Conservation (phyloP, 2,113 vertebrate genomes). For the Rhynchomys soricoides region DNA sequence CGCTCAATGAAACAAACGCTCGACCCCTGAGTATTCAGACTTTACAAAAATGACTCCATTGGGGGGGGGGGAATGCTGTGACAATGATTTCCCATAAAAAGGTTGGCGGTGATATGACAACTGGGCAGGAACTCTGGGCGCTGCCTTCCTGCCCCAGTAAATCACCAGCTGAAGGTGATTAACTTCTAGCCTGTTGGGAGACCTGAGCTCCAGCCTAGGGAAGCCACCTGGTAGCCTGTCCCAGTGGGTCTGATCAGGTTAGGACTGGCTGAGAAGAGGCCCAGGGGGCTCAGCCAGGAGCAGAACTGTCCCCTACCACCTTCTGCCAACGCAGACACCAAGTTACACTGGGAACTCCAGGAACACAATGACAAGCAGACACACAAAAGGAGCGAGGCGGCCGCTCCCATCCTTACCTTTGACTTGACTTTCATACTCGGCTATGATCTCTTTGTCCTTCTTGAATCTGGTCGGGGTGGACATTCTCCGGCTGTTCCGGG, state of each 20-base stretch:
- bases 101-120: not conserved
- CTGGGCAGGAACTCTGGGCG: not conserved
- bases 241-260: not conserved
- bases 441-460: conserved; percentile 99
- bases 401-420: conserved; percentile 92
- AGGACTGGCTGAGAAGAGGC: not conserved
- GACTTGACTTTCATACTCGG: conserved; percentile 97
- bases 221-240: not conserved
- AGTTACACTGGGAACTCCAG: conserved; percentile 67
- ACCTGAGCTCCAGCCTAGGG: not conserved
- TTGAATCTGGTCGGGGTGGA: conserved; percentile 95
- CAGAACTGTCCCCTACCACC: not conserved
- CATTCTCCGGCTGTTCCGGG: conserved; percentile 88
- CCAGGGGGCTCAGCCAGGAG: not conserved
- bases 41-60: conserved; percentile 35
- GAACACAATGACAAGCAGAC: conserved; percentile 66
- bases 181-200: conserved; percentile 47
- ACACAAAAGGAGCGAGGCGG: conserved; percentile 78
- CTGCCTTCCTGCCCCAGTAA: not conserved
- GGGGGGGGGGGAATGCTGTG: not conserved
- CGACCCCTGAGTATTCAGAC: not conserved
- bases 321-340: conserved; percentile 52
- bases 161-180: conserved; percentile 8
- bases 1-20: conserved; percentile 20
- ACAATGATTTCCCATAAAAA: conserved; percentile 36